These are phyloP conservation scores for Pelobates fuscus DNA, from an alignment of 2,113 vertebrate species.

Conservation along the genomic window DNA sequence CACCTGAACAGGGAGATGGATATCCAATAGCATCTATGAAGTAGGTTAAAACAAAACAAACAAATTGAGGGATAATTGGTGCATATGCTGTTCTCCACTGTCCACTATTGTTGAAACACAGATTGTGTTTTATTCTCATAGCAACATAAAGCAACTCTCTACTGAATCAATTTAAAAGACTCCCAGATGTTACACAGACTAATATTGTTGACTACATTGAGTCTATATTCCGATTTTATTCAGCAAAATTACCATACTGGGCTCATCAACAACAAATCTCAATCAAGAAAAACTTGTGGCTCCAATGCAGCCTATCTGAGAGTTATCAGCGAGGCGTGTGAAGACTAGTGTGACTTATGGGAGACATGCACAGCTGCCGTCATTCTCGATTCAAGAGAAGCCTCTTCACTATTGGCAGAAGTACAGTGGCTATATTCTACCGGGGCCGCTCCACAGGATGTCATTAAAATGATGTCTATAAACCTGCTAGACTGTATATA, in stretches of 20 bases:
- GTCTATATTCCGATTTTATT: background rate
- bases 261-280: slow-evolving; percentile 4
- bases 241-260: slow-evolving; percentile 2
- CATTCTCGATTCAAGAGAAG: background rate
- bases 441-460: slow-evolving; percentile 11
- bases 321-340: background rate
- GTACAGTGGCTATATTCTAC: background rate
- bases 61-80: slow-evolving; percentile 6
- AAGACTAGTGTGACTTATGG: background rate
- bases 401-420: slow-evolving; percentile 4
- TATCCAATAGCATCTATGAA: slow-evolving; percentile 14
- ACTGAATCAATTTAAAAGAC: slow-evolving; percentile 9
- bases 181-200: slow-evolving; percentile 30
- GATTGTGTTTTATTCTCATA: slow-evolving; percentile 19
- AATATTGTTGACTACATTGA: background rate
- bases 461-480: slow-evolving; percentile 23
- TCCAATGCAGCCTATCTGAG: slow-evolving; percentile 14
- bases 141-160: slow-evolving; percentile 9
- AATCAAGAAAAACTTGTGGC: slow-evolving; percentile 10
- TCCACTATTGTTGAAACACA: slow-evolving; percentile 8
- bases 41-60: background rate
- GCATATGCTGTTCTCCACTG: slow-evolving; percentile 10
- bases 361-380: slow-evolving; percentile 14
- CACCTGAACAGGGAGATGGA: slow-evolving; percentile 15
- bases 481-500: background rate